Evolutionary conservation across 2,888 invertebrate species (phyloP).

Genomic region (Volucella zonaria): DNA sequence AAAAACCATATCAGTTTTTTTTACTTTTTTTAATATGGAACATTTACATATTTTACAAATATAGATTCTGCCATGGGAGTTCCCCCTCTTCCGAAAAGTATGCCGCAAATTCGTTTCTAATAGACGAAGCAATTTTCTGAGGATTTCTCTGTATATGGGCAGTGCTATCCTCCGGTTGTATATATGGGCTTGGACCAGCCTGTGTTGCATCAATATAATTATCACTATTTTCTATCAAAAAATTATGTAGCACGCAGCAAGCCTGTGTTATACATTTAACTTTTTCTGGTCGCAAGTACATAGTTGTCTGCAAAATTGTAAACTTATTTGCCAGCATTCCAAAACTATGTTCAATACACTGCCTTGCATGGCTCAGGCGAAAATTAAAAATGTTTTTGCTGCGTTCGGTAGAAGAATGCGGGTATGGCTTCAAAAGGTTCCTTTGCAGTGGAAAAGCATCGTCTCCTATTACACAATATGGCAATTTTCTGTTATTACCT

Average conservation of each 20-base stretch:
- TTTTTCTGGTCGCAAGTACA: not conserved
- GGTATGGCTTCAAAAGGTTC: no score
- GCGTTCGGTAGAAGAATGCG: no score
- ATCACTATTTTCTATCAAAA: not conserved
- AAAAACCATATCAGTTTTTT: not conserved
- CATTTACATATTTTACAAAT: not conserved
- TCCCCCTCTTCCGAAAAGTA: constrained; percentile 6
- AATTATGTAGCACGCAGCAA: not conserved
- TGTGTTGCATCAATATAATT: not conserved
- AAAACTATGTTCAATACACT: no score
- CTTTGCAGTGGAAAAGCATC: no score
- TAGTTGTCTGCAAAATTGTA: not conserved
- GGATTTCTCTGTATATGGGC: not conserved
- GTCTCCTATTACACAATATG: no score
- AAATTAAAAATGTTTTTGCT: no score
- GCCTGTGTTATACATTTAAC: not conserved
- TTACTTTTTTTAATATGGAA: not conserved
- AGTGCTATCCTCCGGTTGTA: not conserved
- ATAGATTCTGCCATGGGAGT: not conserved
- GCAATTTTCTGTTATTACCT: no score
- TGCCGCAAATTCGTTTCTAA: not conserved
- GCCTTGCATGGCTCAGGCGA: no score
- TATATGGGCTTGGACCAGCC: not conserved
- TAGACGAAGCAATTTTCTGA: not conserved
- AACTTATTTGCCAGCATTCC: no score